Percentiles rank a stretch among this genome's conserved stretches.
phyloP scores from a whole-genome alignment of 2,113 vertebrate species.

The Stomatorhinus ivindoensis region DNA sequence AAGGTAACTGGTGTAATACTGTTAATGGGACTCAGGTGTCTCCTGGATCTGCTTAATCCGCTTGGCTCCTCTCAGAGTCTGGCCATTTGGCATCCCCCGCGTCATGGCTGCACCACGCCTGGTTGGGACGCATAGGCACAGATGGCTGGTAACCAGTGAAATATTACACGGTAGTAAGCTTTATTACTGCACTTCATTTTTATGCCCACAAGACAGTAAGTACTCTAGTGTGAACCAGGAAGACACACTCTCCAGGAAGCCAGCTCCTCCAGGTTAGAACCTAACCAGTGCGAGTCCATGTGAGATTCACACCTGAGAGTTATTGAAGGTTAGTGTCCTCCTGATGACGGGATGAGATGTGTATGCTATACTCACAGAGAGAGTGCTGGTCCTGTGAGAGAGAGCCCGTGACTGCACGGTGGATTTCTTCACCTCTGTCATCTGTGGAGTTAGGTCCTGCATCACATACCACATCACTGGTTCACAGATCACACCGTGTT shows the following conservation, averaged over 20 bases:
- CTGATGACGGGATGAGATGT: background rate
- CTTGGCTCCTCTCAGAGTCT: background rate
- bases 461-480: background rate
- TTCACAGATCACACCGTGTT: background rate
- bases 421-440: conserved; percentile 67
- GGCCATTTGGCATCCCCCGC: background rate
- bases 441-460: conserved; percentile 60
- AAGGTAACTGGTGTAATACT: background rate
- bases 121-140: background rate
- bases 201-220: background rate
- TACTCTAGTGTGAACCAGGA: background rate
- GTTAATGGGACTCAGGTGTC: background rate
- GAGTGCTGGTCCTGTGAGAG: conserved; percentile 68
- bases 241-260: background rate
- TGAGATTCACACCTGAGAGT: background rate
- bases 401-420: conserved; percentile 69
- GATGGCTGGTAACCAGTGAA: background rate
- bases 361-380: conserved; percentile 57
- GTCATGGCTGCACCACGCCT: background rate
- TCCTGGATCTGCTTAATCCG: background rate
- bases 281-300: background rate
- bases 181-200: background rate
- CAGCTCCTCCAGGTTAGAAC: background rate
- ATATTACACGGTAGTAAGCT: background rate
- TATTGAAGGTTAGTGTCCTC: background rate